Base-by-base conservation (phyloP, 2,888 invertebrate species). In the Terebella lapidaria region DNA sequence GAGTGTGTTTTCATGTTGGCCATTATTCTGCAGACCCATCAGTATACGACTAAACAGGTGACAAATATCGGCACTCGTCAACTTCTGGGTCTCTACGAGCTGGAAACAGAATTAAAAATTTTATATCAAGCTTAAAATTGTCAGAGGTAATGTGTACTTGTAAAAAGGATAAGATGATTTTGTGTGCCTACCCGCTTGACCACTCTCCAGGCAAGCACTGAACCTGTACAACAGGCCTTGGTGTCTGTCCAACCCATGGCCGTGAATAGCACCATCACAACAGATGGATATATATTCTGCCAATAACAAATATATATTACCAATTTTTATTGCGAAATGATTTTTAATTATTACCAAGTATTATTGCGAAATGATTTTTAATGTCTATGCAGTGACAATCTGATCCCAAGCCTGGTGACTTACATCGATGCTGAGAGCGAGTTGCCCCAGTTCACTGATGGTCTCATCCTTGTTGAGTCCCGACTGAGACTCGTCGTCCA, bases 1-100 rank as follows among this genome's bases (percentile, higher is more conserved):
- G 77, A 90, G 91, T 83, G 91, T 91, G 15, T 89, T 87, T 72
- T 94, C 94, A 77, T 94, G 93, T 75, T 93, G 91, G 0, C 94
- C 94, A 75, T 94, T 92, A 63, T 88, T 83, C 66, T 91, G 89
- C 64, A 94, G 84, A 54, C 91, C 92, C 68, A 87, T 87, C 61
- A 92, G 83, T 66, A 91, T 87, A 1, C 89, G 87, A 0, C 87
- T 86, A 80, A 92, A 87, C 53, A 91, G 87, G 70, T 89, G 87
- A 0, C 85, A 84, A 0, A 89, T 89, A 79, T 88, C 86, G 66
- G 85, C 86, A 65, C 85, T 56, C 25, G 68, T 87, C 68, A 89
- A 80, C 72, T 85, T 84, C 71, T 85, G 85, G 71, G 87, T 86
- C 1, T 83, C 78, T 54, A 87, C 85, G 62, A 91, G 81, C 72